Conservation (phyloP, 2,888 invertebrate species). For the Cephus sareptanus region DNA sequence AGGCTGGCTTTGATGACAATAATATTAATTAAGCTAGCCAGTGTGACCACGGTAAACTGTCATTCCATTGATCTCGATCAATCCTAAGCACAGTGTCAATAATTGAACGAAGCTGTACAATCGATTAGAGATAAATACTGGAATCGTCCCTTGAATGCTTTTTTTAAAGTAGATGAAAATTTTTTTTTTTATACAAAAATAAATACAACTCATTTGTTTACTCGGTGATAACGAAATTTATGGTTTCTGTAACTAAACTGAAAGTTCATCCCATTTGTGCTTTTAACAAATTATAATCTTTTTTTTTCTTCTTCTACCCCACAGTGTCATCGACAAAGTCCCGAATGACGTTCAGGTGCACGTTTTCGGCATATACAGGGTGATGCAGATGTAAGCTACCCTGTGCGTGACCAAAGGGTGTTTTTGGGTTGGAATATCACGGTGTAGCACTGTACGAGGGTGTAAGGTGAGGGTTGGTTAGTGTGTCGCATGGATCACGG, state of each 20-base stretch:
- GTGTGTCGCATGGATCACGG: not conserved
- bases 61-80: not conserved
- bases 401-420: constrained; percentile 43
- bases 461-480: not conserved
- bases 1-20: not conserved
- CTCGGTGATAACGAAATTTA: no score
- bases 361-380: constrained; percentile 5
- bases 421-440: constrained; percentile 6
- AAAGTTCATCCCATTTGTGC: not conserved
- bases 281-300: not conserved
- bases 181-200: not conserved
- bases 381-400: constrained; percentile 21
- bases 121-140: not conserved
- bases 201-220: no score
- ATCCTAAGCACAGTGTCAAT: not conserved
- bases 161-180: not conserved
- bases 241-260: not conserved
- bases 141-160: not conserved
- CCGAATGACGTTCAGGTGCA: constrained; percentile 21
- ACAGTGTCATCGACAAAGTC: not conserved
- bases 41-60: not conserved
- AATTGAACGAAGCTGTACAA: not conserved
- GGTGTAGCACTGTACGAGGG: not conserved
- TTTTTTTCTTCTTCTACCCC: not conserved
- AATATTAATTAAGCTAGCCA: not conserved